Evolutionary conservation across 2,113 vertebrate species (phyloP), one percentile per base, ranked within the genome.

Genomic region (Eulemur macaco): DNA sequence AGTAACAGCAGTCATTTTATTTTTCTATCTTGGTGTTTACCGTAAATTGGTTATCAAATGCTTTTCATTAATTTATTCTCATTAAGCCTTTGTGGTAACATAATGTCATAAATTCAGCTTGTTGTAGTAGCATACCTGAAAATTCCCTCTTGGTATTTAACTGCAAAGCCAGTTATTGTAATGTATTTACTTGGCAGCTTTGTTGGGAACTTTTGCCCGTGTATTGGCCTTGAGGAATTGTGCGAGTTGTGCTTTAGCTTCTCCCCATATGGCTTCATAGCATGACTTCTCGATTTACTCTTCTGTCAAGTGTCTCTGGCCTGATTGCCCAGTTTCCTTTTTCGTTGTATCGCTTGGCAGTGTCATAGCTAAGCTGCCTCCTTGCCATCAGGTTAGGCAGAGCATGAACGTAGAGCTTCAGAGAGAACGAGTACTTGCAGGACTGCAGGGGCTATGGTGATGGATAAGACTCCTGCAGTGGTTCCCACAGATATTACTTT

Each of bases 21-120:
- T 93, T 80, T 81, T 86, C 73, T 93, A 7, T 54, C 37, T 42
- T 95, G 37, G 31, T 58, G 3, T 91, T 96, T 69, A 45, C 27
- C 66, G 5, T 73, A 74, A 93, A 69, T 68, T 85, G 77, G 11
- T 69, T 85, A 82, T 81, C 58, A 58, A 25, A 50, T 93, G 73
- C 1, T 64, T 64, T 97, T 93, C 17, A 45, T 88, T 96, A 87
- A 9, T 71, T 95, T 95, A 54, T 95, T 21, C 63, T 91, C 34
- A 58, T 80, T 45, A 91, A 84, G 27, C 4, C 50, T 85, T 3
- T 83, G 23, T 81, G 23, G 42, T 85, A 47, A 54, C 8, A 8
- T 91, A 63, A 50, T 8, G n/a, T 84, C 21, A 71, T 64, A 71
- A 89, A 85, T 91, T 85, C 27, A 76, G 6, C 8, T 74, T 76